Evolutionary conservation across 2,888 invertebrate species (phyloP), one percentile per base, ranked within the genome.

Genomic region (Diplolepis rosae): DNA sequence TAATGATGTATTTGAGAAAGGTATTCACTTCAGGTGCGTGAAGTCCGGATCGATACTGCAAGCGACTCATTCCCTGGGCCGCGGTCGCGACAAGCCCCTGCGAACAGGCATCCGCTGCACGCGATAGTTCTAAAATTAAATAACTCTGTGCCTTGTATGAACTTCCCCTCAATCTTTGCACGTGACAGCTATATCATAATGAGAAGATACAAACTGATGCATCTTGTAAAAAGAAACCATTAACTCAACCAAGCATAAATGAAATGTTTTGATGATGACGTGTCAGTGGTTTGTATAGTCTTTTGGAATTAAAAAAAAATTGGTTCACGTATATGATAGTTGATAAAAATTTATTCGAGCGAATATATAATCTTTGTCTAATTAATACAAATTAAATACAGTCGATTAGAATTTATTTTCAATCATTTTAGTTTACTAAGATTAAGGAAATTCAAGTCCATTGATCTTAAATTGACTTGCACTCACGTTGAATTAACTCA

Each of bases 21-120:
- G 30, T 48, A 70, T 79, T 76, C n/a, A n/a, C n/a, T n/a, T n/a
- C 76, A 79, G 80, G 81, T 82, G 82, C 81, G 82, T 82, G 67
- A 78, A 74, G 77, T 76, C 39, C 28, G 75, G 82, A 83, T 83
- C 83, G 83, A 83, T 83, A 83, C 76, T 82, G 82, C 81, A 83
- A 80, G 75, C 77, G 72, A 75, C 79, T 80, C 68, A 66, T 51
- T 70, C 75, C 73, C 77, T 77, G 77, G 79, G 77, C 71, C 73
- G 71, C 54, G 65, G 65, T 42, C 69, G 66, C 73, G 75, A 79
- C 76, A 79, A 75, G 76, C 79, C 73, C 77, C 77, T 77, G 73
- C 73, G 76, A 72, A 71, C 72, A 76, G 75, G 76, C 74, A 79
- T 78, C 76, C 78, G 75, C 66, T 74, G 77, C 81, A 82, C 80